A percentile compares a stretch with the other conserved stretches of the same genome.
Evolutionary conservation across 1,140 invertebrate genomes (phyloP).

Genomic region (Cyphomyrmex costatus): DNA sequence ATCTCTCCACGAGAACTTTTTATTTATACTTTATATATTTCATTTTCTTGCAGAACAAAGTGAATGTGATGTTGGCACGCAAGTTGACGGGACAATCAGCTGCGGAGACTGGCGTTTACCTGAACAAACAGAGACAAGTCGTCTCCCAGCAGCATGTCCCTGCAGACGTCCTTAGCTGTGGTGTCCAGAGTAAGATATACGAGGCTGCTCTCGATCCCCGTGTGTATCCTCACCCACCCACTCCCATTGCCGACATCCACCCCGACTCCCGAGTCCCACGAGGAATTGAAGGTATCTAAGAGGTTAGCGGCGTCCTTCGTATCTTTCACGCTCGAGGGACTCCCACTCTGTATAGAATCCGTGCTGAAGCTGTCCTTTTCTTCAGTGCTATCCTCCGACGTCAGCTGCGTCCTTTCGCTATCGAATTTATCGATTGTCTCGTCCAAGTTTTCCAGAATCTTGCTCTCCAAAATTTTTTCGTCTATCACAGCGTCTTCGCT

Average conservation of each 20-base stretch:
- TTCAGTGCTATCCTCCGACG: constrained; percentile 43
- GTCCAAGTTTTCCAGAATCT: constrained; percentile 82
- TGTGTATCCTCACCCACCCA: constrained; percentile 89
- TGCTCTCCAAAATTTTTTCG: constrained; percentile 75
- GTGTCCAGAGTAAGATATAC: constrained; percentile 89
- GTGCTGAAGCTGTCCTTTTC: constrained; percentile 78
- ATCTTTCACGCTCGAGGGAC: constrained; percentile 66
- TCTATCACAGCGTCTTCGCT: constrained; percentile 5
- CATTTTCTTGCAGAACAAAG: constrained; percentile 14
- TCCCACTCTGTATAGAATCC: constrained; percentile 80
- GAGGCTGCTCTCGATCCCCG: constrained; percentile 88
- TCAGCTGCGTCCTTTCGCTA: constrained; percentile 67
- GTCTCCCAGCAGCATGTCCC: constrained; percentile 88
- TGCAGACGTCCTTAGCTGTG: constrained; percentile 88
- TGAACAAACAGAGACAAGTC: constrained; percentile 89
- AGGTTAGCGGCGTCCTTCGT: constrained; percentile 66
- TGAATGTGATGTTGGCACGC: constrained; percentile 5
- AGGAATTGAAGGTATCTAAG: constrained; percentile 81
- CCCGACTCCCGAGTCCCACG: constrained; percentile 85
- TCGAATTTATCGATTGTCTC: constrained; percentile 84
- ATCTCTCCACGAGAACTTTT: background rate
- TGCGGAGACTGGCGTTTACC: constrained; percentile 81
- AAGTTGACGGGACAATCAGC: constrained; percentile 72
- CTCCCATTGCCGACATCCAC: constrained; percentile 81
- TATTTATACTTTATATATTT: background rate